phyloP scores from a whole-genome alignment of 92 coral and sea anemone genomes.

The Scolanthus callimorphus region DNA sequence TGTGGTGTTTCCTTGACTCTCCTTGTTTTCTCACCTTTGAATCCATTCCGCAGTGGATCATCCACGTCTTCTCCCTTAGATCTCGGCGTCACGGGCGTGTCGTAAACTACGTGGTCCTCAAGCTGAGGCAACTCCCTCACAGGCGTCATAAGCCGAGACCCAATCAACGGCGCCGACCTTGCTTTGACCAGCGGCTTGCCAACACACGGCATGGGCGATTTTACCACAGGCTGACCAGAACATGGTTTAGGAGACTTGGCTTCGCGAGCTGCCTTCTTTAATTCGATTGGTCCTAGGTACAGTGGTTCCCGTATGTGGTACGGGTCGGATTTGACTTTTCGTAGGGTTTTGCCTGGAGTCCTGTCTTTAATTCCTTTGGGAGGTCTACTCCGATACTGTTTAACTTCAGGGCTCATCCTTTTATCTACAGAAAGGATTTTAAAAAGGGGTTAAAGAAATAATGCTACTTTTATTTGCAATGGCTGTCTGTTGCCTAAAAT shows the following conservation, averaged over 20 bases:
- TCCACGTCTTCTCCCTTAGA: too few species aligned
- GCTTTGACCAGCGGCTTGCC: too few species aligned
- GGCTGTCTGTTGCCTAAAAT: too few species aligned
- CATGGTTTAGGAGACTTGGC: neutral
- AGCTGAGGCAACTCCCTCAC: too few species aligned
- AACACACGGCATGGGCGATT: too few species aligned
- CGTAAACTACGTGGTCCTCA: too few species aligned
- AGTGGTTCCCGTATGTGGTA: neutral
- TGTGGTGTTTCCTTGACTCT: neutral
- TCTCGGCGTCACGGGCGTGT: too few species aligned
- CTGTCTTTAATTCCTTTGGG: slow-evolving; percentile 1
- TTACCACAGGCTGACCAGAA: too few species aligned
- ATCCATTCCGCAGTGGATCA: neutral
- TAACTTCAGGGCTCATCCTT: neutral
- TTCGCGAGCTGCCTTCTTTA: neutral
- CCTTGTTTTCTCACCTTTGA: neutral
- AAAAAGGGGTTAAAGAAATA: neutral
- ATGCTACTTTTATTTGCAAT: too few species aligned
- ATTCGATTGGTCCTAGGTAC: neutral
- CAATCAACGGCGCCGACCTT: too few species aligned
- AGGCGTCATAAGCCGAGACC: too few species aligned
- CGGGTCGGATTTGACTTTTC: neutral
- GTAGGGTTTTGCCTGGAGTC: neutral
- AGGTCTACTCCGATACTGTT: neutral
- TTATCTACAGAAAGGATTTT: neutral